Base-by-base conservation (phyloP, 1,140 invertebrate species). In the Polypedilum vanderplanki region DNA sequence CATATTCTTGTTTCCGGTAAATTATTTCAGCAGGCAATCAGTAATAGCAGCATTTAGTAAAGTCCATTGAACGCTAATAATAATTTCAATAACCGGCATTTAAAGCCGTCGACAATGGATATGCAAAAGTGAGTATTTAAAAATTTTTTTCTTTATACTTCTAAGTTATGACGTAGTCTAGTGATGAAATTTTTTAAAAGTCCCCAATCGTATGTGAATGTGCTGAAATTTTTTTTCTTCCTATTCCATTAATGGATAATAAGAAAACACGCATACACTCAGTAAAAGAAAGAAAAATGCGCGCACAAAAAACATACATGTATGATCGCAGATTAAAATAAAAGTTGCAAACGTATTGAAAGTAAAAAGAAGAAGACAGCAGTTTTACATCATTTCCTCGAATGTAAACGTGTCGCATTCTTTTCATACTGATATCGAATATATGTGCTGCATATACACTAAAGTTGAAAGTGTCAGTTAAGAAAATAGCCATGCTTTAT, bases 271-370 rank as follows among this genome's bases (percentile, higher is more conserved):
- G n/a, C 46, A 57, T 3, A 57, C 10, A 15, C 46, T 18, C 18
- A 18, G 20, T 18, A 18, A 10, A 18, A n/a, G 18, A 70, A 22
- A 20, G 18, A 70, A 9, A 18, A 70, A 70, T 33, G 24, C 17
- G 20, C 17, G 20, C 18, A 20, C 18, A 9, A 70, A 18, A 70
- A 67, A 17, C 7, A 67, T n/a, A 67, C 10, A 18, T 20, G 20
- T 22, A 22, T 20, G 65, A 70, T 70, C 65, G 20, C 65, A 70
- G 65, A 70, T 70, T 20, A 70, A 57, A 57, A 57, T 57, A 70
- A 70, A 70, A 70, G 20, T 70, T 70, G 65, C 65, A 70, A 20
- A 18, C 65, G 65, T 70, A 70, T 18, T 70, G 17, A 70, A 70
- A 70, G 12, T 57, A 57, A 57, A 57, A 57, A 57, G 46, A 57